These are phyloP conservation scores for Struthidea cinerea DNA, from an alignment of 2,113 vertebrate genomes.

Conservation along the genomic window DNA sequence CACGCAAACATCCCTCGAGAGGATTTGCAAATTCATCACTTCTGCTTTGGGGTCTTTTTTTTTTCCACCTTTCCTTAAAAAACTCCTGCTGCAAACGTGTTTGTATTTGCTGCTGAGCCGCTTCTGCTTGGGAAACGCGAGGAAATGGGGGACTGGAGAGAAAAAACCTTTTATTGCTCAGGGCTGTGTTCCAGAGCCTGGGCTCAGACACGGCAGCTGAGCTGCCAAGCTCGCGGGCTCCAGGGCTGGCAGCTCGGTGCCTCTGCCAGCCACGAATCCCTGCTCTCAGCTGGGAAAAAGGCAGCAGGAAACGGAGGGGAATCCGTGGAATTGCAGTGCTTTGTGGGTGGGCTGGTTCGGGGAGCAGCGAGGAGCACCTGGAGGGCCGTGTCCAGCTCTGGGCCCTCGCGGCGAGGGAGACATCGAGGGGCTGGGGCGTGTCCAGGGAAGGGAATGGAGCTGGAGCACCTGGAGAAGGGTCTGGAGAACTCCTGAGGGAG, in stretches of 20 bases:
- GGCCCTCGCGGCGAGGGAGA: too few relatives aligned
- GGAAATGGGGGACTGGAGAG: background rate
- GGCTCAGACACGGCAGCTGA: background rate
- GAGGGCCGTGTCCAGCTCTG: background rate
- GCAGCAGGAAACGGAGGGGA: background rate
- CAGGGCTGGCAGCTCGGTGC: background rate
- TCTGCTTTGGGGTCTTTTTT: background rate
- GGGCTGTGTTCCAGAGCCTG: background rate
- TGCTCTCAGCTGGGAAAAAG: background rate
- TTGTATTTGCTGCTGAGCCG: background rate
- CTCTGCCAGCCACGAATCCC: background rate
- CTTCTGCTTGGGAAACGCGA: background rate
- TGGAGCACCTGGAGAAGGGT: background rate
- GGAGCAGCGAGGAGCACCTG: background rate
- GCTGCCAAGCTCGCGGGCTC: background rate
- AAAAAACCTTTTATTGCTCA: background rate
- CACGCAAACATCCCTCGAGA: too few relatives aligned
- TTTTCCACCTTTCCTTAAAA: background rate
- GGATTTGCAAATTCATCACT: background rate
- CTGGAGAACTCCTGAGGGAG: background rate
- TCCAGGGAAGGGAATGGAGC: background rate
- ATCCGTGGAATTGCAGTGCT: rapidly evolving
- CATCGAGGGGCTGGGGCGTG: rapidly evolving
- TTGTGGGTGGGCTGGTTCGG: background rate
- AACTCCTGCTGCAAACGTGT: background rate